phyloP scores from a whole-genome alignment of 2,888 invertebrate genomes.

The Neria commutata region DNA sequence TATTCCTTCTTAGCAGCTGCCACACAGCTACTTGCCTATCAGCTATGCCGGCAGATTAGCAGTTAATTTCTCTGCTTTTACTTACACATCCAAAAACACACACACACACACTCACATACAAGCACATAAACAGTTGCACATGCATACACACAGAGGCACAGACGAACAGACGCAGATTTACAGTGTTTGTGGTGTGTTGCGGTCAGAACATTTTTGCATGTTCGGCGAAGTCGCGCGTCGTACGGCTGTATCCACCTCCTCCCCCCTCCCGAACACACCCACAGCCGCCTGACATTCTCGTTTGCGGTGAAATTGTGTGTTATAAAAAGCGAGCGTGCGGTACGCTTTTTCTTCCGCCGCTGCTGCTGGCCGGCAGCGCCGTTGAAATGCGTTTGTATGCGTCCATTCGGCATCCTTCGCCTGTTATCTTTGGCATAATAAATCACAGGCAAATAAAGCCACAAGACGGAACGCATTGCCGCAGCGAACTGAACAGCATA shows the following conservation, averaged over 20 bases:
- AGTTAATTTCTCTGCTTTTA: background rate
- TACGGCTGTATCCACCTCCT: too few relatives aligned
- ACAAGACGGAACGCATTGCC: slow-evolving; percentile 37
- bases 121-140: background rate
- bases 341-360: background rate
- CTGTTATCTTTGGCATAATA: slow-evolving; percentile 52
- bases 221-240: too few relatives aligned
- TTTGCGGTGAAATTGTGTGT: background rate
- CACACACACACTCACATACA: background rate
- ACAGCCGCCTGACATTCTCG: too few relatives aligned
- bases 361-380: too few relatives aligned
- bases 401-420: slow-evolving; percentile 1
- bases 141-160: background rate
- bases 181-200: too few relatives aligned
- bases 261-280: too few relatives aligned
- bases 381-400: background rate
- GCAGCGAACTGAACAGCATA: background rate
- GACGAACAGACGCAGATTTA: background rate
- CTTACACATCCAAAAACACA: background rate
- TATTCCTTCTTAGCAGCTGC: background rate
- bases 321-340: background rate
- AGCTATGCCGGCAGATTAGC: background rate
- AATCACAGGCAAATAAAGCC: slow-evolving; percentile 57
- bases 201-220: too few relatives aligned
- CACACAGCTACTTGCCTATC: background rate